A percentile compares a stretch with the other conserved stretches of the same genome.
These are phyloP conservation scores for Lepus timidus DNA, from an alignment of 2,113 vertebrate species.

Conservation along the genomic window DNA sequence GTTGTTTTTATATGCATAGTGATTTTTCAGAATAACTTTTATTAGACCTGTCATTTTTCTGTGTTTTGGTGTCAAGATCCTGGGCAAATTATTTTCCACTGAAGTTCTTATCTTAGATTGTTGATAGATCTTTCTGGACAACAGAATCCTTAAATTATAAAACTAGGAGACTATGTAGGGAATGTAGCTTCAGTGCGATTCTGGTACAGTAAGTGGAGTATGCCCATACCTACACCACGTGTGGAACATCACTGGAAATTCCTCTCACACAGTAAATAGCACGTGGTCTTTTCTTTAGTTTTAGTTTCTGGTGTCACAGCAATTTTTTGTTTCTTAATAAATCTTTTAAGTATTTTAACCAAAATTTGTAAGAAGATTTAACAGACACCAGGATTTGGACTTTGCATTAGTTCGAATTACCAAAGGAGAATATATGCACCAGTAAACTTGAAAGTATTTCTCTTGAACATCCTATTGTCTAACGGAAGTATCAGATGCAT, in stretches of 20 bases:
- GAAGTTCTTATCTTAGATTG: not conserved
- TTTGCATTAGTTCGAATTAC: constrained; percentile 11
- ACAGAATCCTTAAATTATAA: constrained; percentile 2
- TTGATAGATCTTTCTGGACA: not conserved
- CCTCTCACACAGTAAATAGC: not conserved
- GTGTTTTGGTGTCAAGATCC: not conserved
- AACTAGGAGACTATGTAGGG: not conserved
- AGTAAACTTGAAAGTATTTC: not conserved
- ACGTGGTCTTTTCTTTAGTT: constrained; percentile 33
- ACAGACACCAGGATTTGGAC: not conserved
- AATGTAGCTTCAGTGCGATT: not conserved
- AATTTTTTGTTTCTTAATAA: constrained; percentile 23
- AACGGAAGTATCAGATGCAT: not conserved
- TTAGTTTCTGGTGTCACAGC: constrained; percentile 18
- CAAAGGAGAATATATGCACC: not conserved
- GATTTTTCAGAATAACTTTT: not conserved
- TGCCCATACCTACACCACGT: not conserved
- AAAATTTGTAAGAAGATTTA: not conserved
- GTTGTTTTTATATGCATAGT: not conserved
- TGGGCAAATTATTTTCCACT: not conserved
- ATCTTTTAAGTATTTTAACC: constrained; percentile 10
- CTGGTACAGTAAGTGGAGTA: not conserved
- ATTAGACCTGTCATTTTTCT: not conserved
- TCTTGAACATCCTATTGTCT: not conserved
- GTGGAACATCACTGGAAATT: not conserved